Evolutionary conservation across 1,140 invertebrate genomes (phyloP).

Genomic region (Musca vetustissima): DNA sequence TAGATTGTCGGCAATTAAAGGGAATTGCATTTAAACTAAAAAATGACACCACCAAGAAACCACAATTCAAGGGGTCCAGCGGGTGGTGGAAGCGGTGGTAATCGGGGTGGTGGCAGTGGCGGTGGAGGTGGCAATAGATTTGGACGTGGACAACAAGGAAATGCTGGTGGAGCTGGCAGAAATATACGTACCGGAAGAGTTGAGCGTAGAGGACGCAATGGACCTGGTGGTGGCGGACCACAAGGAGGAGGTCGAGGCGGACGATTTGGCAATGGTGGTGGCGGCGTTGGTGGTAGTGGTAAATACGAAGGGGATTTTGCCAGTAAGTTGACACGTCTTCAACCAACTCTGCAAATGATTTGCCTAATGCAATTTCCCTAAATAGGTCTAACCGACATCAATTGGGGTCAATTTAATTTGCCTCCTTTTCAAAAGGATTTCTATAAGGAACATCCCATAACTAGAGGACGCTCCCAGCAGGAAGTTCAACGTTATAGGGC

Average conservation of each 20-base stretch:
- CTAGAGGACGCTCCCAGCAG: conserved; percentile 67
- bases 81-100: conserved; percentile 29
- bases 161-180: not conserved
- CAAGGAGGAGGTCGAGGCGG: conserved; percentile 24
- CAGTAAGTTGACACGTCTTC: conserved; percentile 24
- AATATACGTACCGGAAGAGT: conserved; percentile 9
- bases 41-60: conserved; percentile 35
- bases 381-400: conserved; percentile 36
- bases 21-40: too few relatives aligned
- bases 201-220: conserved; percentile 19
- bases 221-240: conserved; percentile 26
- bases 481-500: conserved; percentile 76
- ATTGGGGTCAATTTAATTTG: conserved; percentile 62
- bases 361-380: not conserved
- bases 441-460: conserved; percentile 78
- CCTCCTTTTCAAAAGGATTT: conserved; percentile 92
- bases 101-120: conserved; percentile 5
- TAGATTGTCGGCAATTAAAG: not conserved
- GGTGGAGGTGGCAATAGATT: conserved; percentile 19
- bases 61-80: conserved; percentile 36
- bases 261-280: not conserved
- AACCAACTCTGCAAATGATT: not conserved
- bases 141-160: too few relatives aligned
- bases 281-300: conserved; percentile 14
- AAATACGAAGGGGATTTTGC: conserved; percentile 34